Evolutionary conservation across 2,797 vertebrate species (phyloP), one percentile per base, ranked within the genome.

Genomic region (Lutjanus argentimaculatus): DNA sequence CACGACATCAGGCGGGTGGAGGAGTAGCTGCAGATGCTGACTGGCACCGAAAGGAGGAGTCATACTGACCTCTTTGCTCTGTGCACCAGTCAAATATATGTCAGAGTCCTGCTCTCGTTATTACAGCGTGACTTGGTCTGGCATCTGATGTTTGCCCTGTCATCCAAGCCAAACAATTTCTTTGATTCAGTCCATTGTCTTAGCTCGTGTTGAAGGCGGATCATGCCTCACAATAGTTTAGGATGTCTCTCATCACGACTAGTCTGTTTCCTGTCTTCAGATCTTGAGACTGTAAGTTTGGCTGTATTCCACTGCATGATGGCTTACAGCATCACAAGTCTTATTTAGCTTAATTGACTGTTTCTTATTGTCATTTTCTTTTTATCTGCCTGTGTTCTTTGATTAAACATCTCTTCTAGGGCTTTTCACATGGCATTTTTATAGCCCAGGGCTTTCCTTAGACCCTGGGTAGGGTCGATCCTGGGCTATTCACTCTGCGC

Each of bases 11-110:
- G 63, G 42, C 7, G 0, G 36, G 7, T 16, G 36, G 52, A 45
- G 43, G 48, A 13, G 21, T 43, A 15, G 16, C 65, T 59, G 51
- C 63, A 59, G 66, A 55, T 65, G 12, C 69, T 68, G 58, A 15
- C 52, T 59, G 25, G 8, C n/a, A 25, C 4, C 19, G 4, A 10
- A 53, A 72, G 36, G n/a, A 67, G 25, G 43, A 66, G 40, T 45
- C 4, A 0, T 16, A 11, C 55, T 70, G 61, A 61, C 42, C 66
- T 56, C n/a, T 49, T 36, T 48, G 45, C 40, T 13, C 64, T 72
- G 36, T 76, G 22, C 1, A 45, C 21, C 8, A 25, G 14, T 67
- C 36, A 66, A 25, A 75, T 25, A 51, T 13, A 36, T 17, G 3
- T 8, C 21, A 58, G 21, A 43, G 17, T n/a, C 76, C 10, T 66